These are phyloP conservation scores for Pholis gunnellus DNA, from an alignment of 2,113 vertebrate genomes.

Conservation along the genomic window DNA sequence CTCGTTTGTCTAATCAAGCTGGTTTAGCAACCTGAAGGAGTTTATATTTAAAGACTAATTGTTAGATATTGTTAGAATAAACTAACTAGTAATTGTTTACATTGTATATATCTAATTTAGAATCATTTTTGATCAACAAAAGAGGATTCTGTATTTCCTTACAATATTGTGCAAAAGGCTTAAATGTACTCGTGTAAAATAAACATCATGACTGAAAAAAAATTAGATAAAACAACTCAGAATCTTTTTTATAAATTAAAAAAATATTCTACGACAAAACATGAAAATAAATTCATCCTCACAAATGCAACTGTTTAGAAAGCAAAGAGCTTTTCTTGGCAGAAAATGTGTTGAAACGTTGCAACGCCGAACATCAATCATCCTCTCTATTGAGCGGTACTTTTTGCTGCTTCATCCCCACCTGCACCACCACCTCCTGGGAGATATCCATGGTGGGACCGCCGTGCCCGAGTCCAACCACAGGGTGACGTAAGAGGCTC, in stretches of 20 bases:
- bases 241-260: not conserved
- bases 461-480: constrained; percentile 51
- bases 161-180: not conserved
- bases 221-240: not conserved
- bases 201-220: not conserved
- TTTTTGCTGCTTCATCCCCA: constrained; percentile 14
- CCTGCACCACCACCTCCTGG: constrained; percentile 84
- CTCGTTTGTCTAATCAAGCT: not conserved
- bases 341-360: not conserved
- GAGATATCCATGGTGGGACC: constrained; percentile 75
- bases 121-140: not conserved
- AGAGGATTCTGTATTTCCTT: not conserved
- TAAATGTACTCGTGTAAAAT: not conserved
- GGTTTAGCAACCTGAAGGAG: not conserved
- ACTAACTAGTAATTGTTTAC: not conserved
- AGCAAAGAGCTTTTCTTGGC: not conserved
- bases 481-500: constrained; percentile 79
- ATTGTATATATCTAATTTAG: not conserved
- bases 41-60: not conserved
- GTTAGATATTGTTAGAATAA: not conserved
- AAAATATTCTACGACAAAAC: not conserved
- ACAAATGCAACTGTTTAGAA: not conserved
- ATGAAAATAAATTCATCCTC: not conserved
- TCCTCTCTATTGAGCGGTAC: not conserved
- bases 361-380: not conserved